Percentiles rank a stretch among this genome's conserved stretches.
These are phyloP conservation scores for Larimichthys polyactis DNA, from an alignment of 2,113 vertebrate species.

Conservation along the genomic window DNA sequence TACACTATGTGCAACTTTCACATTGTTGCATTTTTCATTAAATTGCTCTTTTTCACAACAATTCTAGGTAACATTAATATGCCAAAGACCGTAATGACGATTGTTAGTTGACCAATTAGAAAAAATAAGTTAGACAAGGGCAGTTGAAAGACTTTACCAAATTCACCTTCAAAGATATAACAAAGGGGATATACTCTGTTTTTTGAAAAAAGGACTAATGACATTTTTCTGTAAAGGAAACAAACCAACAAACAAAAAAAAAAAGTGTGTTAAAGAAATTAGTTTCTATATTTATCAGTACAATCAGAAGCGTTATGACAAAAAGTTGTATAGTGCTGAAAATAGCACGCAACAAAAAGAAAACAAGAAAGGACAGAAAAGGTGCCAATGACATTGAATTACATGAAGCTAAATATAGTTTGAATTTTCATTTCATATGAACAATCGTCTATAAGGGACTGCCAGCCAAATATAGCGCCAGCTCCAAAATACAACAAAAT, in stretches of 20 bases:
- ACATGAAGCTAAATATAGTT: constrained; percentile 71
- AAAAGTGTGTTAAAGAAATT: constrained; percentile 67
- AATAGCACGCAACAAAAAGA: constrained; percentile 62
- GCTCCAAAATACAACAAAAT: constrained; percentile 63
- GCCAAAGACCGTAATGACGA: constrained; percentile 42
- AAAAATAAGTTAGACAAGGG: constrained; percentile 75
- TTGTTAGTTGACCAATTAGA: constrained; percentile 70
- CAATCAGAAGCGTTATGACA: constrained; percentile 72
- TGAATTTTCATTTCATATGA: constrained; percentile 75
- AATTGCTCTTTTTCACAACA: constrained; percentile 62
- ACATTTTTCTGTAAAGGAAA: constrained; percentile 47
- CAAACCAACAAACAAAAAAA: constrained; percentile 32
- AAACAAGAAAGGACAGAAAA: constrained; percentile 62
- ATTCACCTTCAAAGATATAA: constrained; percentile 39
- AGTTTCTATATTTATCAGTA: constrained; percentile 78
- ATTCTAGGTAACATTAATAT: constrained; percentile 54
- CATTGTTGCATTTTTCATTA: constrained; percentile 61
- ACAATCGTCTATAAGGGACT: constrained; percentile 73
- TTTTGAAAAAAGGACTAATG: constrained; percentile 29
- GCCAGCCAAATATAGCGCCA: constrained; percentile 73
- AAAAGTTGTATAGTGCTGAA: constrained; percentile 64
- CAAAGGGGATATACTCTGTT: constrained; percentile 27
- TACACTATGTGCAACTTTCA: constrained; percentile 68
- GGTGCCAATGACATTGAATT: constrained; percentile 77
- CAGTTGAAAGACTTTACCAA: constrained; percentile 42